Base-by-base conservation (phyloP, 2,888 invertebrate genomes). In the Trachelus tabidus region DNA sequence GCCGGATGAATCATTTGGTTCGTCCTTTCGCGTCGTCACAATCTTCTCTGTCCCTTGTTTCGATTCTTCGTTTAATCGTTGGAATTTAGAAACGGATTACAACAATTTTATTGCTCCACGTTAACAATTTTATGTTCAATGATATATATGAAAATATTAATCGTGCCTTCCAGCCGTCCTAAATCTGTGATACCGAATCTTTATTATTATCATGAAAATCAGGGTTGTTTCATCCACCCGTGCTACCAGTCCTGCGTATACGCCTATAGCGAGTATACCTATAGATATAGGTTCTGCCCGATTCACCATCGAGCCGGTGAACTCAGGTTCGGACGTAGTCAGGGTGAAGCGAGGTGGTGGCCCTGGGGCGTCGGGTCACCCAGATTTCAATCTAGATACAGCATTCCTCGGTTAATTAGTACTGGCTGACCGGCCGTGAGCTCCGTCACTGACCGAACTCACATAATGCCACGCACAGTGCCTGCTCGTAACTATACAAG, bases 341-440 rank as follows among this genome's bases (percentile, higher is more conserved):
- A 82, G 81, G 87, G 86, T 88, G 83, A 85, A 83, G 77, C 85
- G 84, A 89, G 90, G 90, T 90, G 90, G 86, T 86, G 90, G 89
- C 90, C 90, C 88, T 87, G 83, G 90, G 90, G 90, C 89, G 88
- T 88, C 88, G 87, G 90, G 90, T 91, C 91, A 91, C 89, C 90
- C 89, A 90, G 91, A 91, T 91, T 91, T 91, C 90, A 91, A 91
- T 90, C 91, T 91, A 91, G 90, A 90, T 90, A 90, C 89, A 88
- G 90, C 90, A 90, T 90, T 90, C 90, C 90, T 85, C 89, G 89
- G 89, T 90, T 90, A 90, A 90, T 90, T 90, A 90, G 90, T 90
- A 89, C 88, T 86, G 89, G 87, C 89, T 89, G 87, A 86, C 87
- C 88, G 87, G 86, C 88, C 88, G 85, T 84, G 89, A 87, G 86